phyloP scores from a whole-genome alignment of 2,888 invertebrate genomes.

The Apantesis nais region DNA sequence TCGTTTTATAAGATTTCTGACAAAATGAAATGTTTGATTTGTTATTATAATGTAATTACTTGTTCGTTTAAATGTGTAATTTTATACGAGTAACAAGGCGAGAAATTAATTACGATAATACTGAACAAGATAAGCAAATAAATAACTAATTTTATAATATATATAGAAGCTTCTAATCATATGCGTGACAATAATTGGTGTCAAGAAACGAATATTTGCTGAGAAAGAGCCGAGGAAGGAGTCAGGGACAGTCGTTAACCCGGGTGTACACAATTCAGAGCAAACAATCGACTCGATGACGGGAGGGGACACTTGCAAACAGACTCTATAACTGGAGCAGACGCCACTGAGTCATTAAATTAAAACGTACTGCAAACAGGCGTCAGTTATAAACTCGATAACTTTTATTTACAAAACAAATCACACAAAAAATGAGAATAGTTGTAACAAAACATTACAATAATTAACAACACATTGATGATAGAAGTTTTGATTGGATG shows the following conservation, averaged over 20 bases:
- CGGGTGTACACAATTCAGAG: conserved; percentile 71
- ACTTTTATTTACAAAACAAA: conserved; percentile 33
- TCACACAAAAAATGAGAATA: conserved; percentile 19
- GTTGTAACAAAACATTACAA: conserved; percentile 27
- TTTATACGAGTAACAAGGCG: background rate
- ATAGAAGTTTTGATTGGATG: conserved; percentile 49
- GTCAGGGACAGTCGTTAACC: conserved; percentile 79
- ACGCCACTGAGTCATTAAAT: conserved; percentile 66
- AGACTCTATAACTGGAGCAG: conserved; percentile 57
- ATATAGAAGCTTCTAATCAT: conserved; percentile 44
- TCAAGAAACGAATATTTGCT: conserved; percentile 68
- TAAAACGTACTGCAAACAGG: conserved; percentile 44
- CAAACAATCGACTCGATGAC: conserved; percentile 67
- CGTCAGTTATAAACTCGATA: conserved; percentile 32
- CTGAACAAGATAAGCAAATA: conserved; percentile 27
- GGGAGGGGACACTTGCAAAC: conserved; percentile 65
- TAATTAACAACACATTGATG: conserved; percentile 31
- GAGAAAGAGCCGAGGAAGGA: conserved; percentile 58
- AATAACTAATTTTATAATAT: conserved; percentile 40
- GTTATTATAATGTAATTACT: background rate
- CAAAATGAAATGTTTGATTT: background rate
- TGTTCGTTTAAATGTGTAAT: background rate
- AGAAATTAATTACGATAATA: conserved; percentile 17
- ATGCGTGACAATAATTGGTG: conserved; percentile 53
- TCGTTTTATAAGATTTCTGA: background rate